A percentile compares a stretch with the other conserved stretches of the same genome.
Conservation (phyloP, 2,888 invertebrate species). For the Acronicta leporina region DNA sequence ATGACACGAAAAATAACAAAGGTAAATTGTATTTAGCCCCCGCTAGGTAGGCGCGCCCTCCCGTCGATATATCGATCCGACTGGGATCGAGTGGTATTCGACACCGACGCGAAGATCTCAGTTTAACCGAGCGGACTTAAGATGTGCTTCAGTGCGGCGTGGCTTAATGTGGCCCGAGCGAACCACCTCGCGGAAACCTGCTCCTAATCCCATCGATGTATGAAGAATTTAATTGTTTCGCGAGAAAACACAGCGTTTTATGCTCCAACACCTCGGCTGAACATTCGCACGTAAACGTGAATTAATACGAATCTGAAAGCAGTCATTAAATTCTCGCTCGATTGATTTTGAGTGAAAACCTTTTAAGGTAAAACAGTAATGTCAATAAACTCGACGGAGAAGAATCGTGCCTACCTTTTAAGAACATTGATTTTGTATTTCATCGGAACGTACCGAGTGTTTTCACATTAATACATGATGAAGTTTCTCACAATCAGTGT, state of each 20-base stretch:
- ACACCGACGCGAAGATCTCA: slow-evolving; percentile 75
- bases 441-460: slow-evolving; percentile 48
- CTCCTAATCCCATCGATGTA: slow-evolving; percentile 79
- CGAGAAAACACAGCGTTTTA: slow-evolving; percentile 80
- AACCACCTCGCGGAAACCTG: slow-evolving; percentile 67
- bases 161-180: slow-evolving; percentile 69
- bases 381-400: slow-evolving; percentile 73
- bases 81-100: slow-evolving; percentile 74
- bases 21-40: slow-evolving; percentile 89
- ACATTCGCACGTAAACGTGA: slow-evolving; percentile 76
- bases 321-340: slow-evolving; percentile 86
- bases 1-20: slow-evolving; percentile 90
- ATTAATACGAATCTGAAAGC: slow-evolving; percentile 84
- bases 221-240: slow-evolving; percentile 87
- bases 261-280: slow-evolving; percentile 73
- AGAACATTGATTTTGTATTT: slow-evolving; percentile 68
- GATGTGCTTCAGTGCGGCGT: slow-evolving; percentile 73
- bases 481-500: slow-evolving; percentile 39
- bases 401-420: slow-evolving; percentile 69
- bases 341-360: slow-evolving; percentile 82
- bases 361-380: slow-evolving; percentile 81
- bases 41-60: slow-evolving; percentile 80
- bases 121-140: slow-evolving; percentile 80
- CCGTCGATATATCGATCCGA: slow-evolving; percentile 79
- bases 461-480: slow-evolving; percentile 52